Evolutionary conservation across 1,140 invertebrate species (phyloP), one percentile per base, ranked within the genome.

Genomic region (Drosophila takahashii): DNA sequence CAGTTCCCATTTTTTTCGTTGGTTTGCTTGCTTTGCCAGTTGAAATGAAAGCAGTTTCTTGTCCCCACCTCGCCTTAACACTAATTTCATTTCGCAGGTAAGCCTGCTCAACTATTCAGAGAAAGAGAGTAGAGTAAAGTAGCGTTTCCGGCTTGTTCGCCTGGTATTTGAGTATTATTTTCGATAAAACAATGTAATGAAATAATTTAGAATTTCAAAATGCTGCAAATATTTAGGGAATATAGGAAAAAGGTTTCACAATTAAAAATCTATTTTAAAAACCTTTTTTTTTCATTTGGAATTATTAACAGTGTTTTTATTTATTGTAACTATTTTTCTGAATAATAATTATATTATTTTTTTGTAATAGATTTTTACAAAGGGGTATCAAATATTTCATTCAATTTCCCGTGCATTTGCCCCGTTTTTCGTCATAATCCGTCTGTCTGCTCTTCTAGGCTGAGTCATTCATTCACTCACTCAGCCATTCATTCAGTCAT

Each of bases 81-180:
- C 79, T 86, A 86, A 87, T 87, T 86, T 87, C 61, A 83, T 86
- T 86, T 87, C 41, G 36, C 61, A 76, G 60, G 41, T 52, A 64
- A 70, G 50, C 27, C 29, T 56, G 41, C 42, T 62, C 58, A 62
- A 66, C 58, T 62, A 67, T 45, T 67, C 37, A 16, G 51, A 15
- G 18, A 39, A 59, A 39, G 22, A 27, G 34, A 74, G 16, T 57
- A 15, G 45, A 51, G 29, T 52, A 11, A n/a, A 51, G 26, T n/a
- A 39, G 10, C 41, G 53, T 42, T 48, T 34, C 48, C 29, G 67
- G 7, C 67, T 69, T 58, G 44, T 34, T 53, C 58, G 59, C 26
- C 53, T 32, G 41, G 7, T 4, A 36, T 36, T 13, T 13, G n/a
- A n/a, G n/a, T n/a, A n/a, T n/a, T n/a, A n/a, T n/a, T n/a, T n/a